Conservation (phyloP, 2,797 vertebrate genomes). For the Gorsachius magnificus region DNA sequence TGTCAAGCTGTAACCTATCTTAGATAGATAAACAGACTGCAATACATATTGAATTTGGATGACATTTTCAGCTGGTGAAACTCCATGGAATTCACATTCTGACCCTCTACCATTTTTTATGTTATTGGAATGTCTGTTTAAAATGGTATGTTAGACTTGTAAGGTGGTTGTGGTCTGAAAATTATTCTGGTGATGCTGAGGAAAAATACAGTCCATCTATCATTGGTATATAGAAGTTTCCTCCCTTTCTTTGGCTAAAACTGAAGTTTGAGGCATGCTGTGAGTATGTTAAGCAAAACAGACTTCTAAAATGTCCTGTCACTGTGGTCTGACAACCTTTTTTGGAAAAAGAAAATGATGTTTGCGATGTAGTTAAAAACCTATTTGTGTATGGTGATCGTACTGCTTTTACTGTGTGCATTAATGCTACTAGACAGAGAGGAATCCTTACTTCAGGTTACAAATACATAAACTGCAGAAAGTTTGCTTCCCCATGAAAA, state of each 20-base stretch:
- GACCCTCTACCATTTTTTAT: not conserved
- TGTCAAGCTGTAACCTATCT: not conserved
- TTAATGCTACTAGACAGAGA: not conserved
- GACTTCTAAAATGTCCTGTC: not conserved
- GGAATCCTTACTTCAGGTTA: not conserved
- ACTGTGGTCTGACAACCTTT: not conserved
- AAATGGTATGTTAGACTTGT: not conserved
- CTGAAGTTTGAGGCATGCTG: not conserved
- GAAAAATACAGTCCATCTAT: not conserved
- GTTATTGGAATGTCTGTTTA: not conserved
- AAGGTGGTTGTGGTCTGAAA: not conserved
- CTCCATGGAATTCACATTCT: not conserved
- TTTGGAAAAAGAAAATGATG: not conserved
- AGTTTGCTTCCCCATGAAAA: not conserved
- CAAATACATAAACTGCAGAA: not conserved
- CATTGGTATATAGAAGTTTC: not conserved
- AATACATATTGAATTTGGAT: not conserved
- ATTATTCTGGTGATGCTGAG: not conserved
- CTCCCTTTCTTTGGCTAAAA: not conserved
- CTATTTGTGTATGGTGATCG: accelerated
- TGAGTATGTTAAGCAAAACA: not conserved
- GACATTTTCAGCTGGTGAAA: not conserved
- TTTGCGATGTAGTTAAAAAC: not conserved
- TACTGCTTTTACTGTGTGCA: not conserved
- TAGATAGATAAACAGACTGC: not conserved